A percentile compares a stretch with the other conserved stretches of the same genome.
Evolutionary conservation across 2,797 vertebrate species (phyloP).

Genomic region (Cottoperca gobio): DNA sequence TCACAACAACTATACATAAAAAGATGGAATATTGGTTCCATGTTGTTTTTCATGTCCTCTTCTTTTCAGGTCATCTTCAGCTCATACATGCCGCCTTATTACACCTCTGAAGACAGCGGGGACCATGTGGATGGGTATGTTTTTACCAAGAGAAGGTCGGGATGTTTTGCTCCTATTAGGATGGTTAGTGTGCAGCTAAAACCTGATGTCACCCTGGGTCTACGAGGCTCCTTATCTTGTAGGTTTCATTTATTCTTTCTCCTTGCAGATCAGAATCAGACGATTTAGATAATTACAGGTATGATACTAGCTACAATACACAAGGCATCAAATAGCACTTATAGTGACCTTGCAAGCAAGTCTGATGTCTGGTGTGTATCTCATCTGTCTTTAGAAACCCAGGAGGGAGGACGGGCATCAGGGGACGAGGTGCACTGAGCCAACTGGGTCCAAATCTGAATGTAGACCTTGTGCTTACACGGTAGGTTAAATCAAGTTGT

Average conservation of each 20-base stretch:
- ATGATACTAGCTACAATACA: constrained; percentile 32
- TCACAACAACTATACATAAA: not conserved
- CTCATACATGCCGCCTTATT: constrained; percentile 85
- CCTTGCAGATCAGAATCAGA: constrained; percentile 64
- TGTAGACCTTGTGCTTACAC: constrained; percentile 88
- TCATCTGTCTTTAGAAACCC: constrained; percentile 80
- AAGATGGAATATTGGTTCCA: not conserved
- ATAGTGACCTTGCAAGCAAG: constrained; percentile 3
- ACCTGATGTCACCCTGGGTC: not conserved
- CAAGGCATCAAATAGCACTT: constrained; percentile 14
- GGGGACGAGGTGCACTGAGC: constrained; percentile 86
- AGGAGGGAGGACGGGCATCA: constrained; percentile 90
- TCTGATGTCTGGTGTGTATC: constrained; percentile 34
- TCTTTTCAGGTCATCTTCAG: constrained; percentile 86
- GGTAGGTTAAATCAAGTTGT: constrained; percentile 79
- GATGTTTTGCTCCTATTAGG: not conserved
- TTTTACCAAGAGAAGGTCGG: not conserved
- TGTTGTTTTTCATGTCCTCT: constrained; percentile 3
- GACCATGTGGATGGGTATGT: constrained; percentile 64
- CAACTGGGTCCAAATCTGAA: constrained; percentile 90
- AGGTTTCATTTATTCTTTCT: constrained; percentile 23
- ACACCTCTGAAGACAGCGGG: constrained; percentile 65
- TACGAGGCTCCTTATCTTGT: not conserved
- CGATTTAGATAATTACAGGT: constrained; percentile 76
- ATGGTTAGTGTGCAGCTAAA: not conserved